A percentile compares a stretch with the other conserved stretches of the same genome.
Evolutionary conservation across 2,113 vertebrate genomes (phyloP).

Genomic region (Coptodon rendalli): DNA sequence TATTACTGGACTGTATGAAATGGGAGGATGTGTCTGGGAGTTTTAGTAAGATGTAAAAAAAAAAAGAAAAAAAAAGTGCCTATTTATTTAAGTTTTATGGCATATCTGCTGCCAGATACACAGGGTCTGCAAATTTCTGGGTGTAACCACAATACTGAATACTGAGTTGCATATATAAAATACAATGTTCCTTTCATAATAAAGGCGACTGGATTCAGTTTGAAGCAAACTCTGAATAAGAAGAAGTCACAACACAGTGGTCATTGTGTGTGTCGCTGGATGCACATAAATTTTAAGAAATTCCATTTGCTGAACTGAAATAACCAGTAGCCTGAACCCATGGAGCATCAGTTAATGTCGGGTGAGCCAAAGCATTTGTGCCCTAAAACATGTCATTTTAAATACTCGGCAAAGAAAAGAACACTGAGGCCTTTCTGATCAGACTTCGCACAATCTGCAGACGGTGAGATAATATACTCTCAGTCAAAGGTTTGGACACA

Average conservation of each 20-base stretch:
- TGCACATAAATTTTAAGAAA: not conserved
- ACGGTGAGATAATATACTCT: accelerated
- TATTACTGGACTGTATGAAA: slow-evolving; percentile 91
- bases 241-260: not conserved
- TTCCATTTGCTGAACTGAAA: accelerated
- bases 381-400: not conserved
- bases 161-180: slow-evolving; percentile 57
- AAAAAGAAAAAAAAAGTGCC: not conserved
- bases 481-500: not conserved
- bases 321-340: not conserved
- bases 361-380: not conserved
- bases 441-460: not conserved
- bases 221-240: slow-evolving; percentile 19
- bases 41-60: slow-evolving; percentile 63
- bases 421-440: not conserved
- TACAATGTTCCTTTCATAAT: slow-evolving; percentile 71
- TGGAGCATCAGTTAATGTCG: not conserved
- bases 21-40: slow-evolving; percentile 81
- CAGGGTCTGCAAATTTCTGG: slow-evolving; percentile 39
- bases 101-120: slow-evolving; percentile 40
- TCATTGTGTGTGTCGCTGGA: not conserved
- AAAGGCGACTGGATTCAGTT: slow-evolving; percentile 59
- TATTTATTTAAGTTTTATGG: slow-evolving; percentile 63
- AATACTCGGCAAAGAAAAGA: not conserved
- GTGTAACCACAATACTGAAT: slow-evolving; percentile 49